A percentile compares a stretch with the other conserved stretches of the same genome.
These are phyloP conservation scores for Drosophila putrida DNA, from an alignment of 2,888 invertebrate species.

Conservation along the genomic window DNA sequence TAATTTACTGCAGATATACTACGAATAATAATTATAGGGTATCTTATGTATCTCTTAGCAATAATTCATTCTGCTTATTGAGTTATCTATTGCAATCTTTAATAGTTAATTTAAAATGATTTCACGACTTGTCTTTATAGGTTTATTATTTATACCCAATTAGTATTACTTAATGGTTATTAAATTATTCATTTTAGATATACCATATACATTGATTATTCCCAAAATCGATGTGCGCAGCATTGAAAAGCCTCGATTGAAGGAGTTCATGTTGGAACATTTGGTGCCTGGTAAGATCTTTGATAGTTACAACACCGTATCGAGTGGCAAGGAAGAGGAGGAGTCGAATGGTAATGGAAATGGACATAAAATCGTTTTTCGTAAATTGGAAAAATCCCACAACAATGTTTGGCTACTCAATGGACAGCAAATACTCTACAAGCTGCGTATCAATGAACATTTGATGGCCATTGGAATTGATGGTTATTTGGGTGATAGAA, in stretches of 20 bases:
- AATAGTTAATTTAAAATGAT: too few relatives aligned
- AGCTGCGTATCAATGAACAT: constrained; percentile 84
- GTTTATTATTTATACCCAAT: too few relatives aligned
- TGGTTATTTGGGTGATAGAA: constrained; percentile 85
- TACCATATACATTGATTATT: constrained; percentile 88
- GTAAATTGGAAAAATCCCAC: constrained; percentile 84
- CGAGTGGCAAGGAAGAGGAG: constrained; percentile 84
- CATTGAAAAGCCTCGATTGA: constrained; percentile 86
- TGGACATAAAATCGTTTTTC: constrained; percentile 85
- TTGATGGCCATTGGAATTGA: constrained; percentile 85
- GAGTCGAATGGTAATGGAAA: constrained; percentile 85
- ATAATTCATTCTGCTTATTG: too few relatives aligned
- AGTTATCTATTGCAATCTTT: too few relatives aligned
- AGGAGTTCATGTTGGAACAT: constrained; percentile 88
- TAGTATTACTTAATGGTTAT: too few relatives aligned
- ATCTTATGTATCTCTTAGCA: too few relatives aligned
- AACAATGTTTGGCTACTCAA: constrained; percentile 85
- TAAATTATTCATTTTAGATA: constrained; percentile 84
- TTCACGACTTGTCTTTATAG: too few relatives aligned
- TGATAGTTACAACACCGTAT: constrained; percentile 82
- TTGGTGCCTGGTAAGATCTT: constrained; percentile 87
- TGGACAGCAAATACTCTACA: constrained; percentile 84
- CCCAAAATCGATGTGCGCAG: constrained; percentile 86
- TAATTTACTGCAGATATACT: too few relatives aligned
- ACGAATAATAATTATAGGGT: too few relatives aligned